A percentile compares a stretch with the other conserved stretches of the same genome.
phyloP scores from a whole-genome alignment of 2,113 vertebrate species.

The Nothoprocta perdicaria region DNA sequence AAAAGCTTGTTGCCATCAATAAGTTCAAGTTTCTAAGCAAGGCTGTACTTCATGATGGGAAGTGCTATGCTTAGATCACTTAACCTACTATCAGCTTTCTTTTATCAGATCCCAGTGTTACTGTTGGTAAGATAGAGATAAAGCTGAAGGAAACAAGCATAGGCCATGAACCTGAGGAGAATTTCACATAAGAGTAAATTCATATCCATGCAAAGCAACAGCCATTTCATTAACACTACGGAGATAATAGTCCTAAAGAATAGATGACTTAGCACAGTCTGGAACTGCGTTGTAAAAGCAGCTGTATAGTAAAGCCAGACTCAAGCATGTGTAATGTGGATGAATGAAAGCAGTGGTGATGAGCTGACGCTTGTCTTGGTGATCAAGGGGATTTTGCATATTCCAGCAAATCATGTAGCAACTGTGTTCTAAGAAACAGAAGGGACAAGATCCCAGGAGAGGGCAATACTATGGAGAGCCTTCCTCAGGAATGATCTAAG shows the following conservation, averaged over 20 bases:
- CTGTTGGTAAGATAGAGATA: not conserved
- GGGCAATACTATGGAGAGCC: not conserved
- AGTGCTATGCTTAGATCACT: not conserved
- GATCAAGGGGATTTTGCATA: not conserved
- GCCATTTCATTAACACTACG: not conserved
- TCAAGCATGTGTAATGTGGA: not conserved
- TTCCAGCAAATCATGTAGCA: not conserved
- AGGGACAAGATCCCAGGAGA: not conserved
- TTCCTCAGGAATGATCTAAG: not conserved
- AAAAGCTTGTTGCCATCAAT: slow-evolving; percentile 12
- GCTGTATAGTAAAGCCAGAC: not conserved
- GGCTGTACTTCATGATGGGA: not conserved
- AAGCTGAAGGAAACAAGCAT: slow-evolving; percentile 12
- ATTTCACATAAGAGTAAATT: not conserved
- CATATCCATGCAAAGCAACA: not conserved
- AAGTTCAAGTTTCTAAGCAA: slow-evolving; percentile 13
- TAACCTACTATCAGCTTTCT: slow-evolving; percentile 2
- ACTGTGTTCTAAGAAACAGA: not conserved
- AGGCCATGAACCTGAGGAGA: not conserved
- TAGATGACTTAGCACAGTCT: not conserved
- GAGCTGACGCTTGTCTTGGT: not conserved
- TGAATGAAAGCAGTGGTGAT: not conserved
- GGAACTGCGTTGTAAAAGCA: not conserved
- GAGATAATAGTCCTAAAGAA: not conserved
- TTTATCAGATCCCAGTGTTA: not conserved